Conservation (phyloP, 2,888 invertebrate species). For the Epinotia ramella region DNA sequence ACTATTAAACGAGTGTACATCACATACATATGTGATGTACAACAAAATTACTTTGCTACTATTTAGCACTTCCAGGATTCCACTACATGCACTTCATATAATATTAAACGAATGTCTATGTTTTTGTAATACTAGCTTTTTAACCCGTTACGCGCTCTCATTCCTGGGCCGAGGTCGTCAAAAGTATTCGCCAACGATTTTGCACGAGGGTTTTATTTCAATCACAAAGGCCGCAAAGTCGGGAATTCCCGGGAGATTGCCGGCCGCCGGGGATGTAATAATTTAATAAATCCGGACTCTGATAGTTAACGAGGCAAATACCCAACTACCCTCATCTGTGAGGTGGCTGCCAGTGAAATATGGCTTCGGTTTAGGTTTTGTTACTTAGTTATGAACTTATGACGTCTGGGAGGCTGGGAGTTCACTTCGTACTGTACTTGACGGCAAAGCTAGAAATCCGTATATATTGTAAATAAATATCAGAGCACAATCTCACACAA, state of each 20-base stretch:
- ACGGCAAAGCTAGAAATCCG: neutral
- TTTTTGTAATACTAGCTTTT: neutral
- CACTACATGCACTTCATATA: neutral
- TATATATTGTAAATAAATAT: neutral
- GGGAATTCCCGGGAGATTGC: constrained; percentile 22
- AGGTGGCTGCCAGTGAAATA: constrained; percentile 17
- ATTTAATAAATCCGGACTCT: constrained; percentile 31
- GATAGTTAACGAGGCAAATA: constrained; percentile 24
- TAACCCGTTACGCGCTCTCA: neutral
- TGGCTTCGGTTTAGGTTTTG: constrained; percentile 13
- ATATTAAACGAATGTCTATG: no score
- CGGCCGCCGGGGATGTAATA: constrained; percentile 28
- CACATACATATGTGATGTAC: no score
- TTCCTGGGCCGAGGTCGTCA: constrained; percentile 10
- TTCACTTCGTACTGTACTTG: neutral
- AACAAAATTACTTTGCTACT: no score
- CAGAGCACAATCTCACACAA: no score
- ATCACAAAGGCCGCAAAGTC: constrained; percentile 25
- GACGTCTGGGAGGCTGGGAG: neutral
- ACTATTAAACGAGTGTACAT: no score
- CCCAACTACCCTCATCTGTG: constrained; percentile 14
- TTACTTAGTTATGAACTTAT: constrained; percentile 28
- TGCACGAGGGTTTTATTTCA: constrained; percentile 31
- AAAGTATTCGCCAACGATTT: constrained; percentile 25
- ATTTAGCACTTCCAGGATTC: neutral